Conservation (phyloP, 1,140 invertebrate genomes). For the Brachionus angularis region DNA sequence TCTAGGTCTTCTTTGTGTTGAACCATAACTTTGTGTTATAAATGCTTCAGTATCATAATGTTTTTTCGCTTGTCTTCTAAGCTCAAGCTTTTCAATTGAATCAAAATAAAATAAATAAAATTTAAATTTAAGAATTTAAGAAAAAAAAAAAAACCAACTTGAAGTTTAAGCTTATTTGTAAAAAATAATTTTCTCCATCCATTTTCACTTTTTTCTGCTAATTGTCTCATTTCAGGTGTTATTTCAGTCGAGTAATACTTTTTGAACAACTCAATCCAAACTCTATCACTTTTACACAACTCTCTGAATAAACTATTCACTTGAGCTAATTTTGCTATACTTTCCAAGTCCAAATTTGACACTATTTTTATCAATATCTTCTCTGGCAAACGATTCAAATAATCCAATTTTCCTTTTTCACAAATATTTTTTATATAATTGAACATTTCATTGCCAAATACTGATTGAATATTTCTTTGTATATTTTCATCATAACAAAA, state of each 20-base stretch:
- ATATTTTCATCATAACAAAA: conserved; percentile 36
- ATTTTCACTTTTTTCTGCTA: conserved; percentile 6
- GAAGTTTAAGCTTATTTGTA: conserved; percentile 36
- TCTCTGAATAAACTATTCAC: neutral
- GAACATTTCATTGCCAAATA: conserved; percentile 11
- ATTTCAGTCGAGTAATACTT: conserved; percentile 12
- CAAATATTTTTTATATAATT: conserved; percentile 24
- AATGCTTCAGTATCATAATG: neutral
- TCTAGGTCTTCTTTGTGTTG: neutral
- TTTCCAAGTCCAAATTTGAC: conserved; percentile 3
- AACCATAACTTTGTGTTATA: neutral
- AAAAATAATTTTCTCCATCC: conserved; percentile 42
- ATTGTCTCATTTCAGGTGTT: conserved; percentile 8
- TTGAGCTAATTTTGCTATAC: conserved; percentile 20
- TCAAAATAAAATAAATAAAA: neutral
- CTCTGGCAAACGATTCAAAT: neutral
- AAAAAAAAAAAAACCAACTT: conserved; percentile 4
- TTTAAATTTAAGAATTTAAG: neutral
- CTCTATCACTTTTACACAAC: conserved; percentile 15
- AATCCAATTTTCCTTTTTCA: conserved; percentile 13
- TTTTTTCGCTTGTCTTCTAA: conserved; percentile 24
- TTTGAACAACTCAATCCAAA: conserved; percentile 33
- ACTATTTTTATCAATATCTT: conserved; percentile 19
- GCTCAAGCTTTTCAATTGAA: conserved; percentile 9
- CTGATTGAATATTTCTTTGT: neutral